Evolutionary conservation across 2,113 vertebrate genomes (phyloP).

Genomic region (Oryzias woworae): DNA sequence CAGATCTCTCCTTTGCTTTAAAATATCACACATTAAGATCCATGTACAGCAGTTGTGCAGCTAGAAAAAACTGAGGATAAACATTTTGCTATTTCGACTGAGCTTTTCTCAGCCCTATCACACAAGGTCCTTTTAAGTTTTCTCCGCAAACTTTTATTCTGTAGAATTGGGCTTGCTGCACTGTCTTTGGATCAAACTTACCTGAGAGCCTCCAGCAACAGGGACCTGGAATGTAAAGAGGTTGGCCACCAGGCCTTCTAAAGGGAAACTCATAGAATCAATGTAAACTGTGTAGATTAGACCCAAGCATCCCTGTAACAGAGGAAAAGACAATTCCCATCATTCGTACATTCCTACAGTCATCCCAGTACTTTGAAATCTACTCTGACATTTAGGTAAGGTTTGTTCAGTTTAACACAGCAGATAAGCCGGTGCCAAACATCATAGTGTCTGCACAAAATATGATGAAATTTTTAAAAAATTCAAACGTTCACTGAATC

Average conservation of each 20-base stretch:
- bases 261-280: slow-evolving; percentile 87
- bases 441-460: slow-evolving; percentile 3
- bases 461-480: slow-evolving; percentile 13
- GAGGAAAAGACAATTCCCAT: slow-evolving; percentile 24
- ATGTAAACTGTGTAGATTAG: slow-evolving; percentile 94
- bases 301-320: slow-evolving; percentile 89
- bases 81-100: slow-evolving; percentile 23
- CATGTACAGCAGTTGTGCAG: no score
- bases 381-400: neutral
- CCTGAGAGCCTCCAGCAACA: slow-evolving; percentile 92
- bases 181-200: slow-evolving; percentile 69
- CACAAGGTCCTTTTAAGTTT: neutral
- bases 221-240: slow-evolving; percentile 92
- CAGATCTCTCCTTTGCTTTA: no score
- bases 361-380: no score
- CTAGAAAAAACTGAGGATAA: no score
- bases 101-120: slow-evolving; percentile 53
- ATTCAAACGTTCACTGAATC: slow-evolving; percentile 22
- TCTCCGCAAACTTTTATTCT: slow-evolving; percentile 39
- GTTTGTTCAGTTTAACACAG: neutral
- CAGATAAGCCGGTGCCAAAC: neutral
- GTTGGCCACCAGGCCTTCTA: slow-evolving; percentile 91
- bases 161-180: slow-evolving; percentile 69
- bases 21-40: no score
- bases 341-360: neutral